A percentile compares a stretch with the other conserved stretches of the same genome.
phyloP scores from a whole-genome alignment of 1,140 invertebrate species.

The Epicauta chinensis region DNA sequence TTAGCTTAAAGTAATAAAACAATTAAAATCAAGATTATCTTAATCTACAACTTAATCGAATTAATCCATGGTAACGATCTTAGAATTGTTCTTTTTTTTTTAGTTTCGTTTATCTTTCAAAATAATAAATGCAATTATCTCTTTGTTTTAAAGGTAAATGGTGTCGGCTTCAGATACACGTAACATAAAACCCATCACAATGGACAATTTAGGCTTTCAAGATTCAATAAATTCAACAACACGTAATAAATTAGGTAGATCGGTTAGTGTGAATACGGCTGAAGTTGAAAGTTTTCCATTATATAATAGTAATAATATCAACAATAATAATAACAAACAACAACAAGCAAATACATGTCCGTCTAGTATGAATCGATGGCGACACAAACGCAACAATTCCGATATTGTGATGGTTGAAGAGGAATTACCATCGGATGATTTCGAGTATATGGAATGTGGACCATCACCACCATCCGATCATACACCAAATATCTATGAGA shows the following conservation, averaged over 20 bases:
- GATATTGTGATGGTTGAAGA: conserved; percentile 47
- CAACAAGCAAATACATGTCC: conserved; percentile 21
- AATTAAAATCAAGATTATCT: too few relatives aligned
- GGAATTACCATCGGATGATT: conserved; percentile 56
- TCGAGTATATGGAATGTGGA: conserved; percentile 66
- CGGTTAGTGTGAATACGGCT: conserved; percentile 37
- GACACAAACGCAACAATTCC: conserved; percentile 7
- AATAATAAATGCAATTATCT: too few relatives aligned
- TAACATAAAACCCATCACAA: conserved; percentile 25
- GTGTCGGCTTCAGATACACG: conserved; percentile 29
- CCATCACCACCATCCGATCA: conserved; percentile 66
- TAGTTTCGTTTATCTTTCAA: too few relatives aligned
- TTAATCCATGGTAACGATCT: too few relatives aligned
- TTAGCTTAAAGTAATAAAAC: too few relatives aligned
- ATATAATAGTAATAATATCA: conserved; percentile 22
- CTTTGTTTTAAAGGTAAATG: conserved; percentile 31
- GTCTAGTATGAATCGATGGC: conserved; percentile 28
- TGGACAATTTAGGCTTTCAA: conserved; percentile 45
- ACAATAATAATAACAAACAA: too few relatives aligned
- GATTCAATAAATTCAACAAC: conserved; percentile 35
- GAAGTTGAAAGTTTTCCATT: conserved; percentile 40
- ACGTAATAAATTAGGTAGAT: conserved; percentile 35
- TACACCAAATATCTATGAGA: conserved; percentile 67
- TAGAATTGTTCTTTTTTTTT: too few relatives aligned
- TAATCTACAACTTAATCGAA: too few relatives aligned